phyloP scores from a whole-genome alignment of 2,888 invertebrate genomes.

The Philereme vetulata region DNA sequence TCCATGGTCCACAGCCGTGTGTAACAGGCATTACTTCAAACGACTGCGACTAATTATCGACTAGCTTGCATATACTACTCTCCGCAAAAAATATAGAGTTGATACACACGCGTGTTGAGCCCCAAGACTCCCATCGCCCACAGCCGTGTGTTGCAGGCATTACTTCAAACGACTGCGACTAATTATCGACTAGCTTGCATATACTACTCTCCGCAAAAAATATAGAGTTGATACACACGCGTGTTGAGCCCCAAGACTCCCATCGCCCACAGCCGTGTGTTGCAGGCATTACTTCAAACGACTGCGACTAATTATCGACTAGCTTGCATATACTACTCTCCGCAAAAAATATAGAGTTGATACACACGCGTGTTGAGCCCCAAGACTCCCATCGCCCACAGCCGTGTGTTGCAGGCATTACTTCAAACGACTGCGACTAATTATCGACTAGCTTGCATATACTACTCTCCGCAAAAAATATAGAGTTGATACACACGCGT shows the following conservation, averaged over 20 bases:
- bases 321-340: not conserved
- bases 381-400: conserved; percentile 91
- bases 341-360: conserved; percentile 86
- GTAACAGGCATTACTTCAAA: conserved; percentile 93
- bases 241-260: conserved; percentile 92
- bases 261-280: conserved; percentile 90
- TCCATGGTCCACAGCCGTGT: conserved; percentile 90
- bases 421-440: conserved; percentile 84
- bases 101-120: too few species aligned
- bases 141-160: conserved; percentile 92
- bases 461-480: not conserved
- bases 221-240: conserved; percentile 92
- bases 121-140: conserved; percentile 85
- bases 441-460: conserved; percentile 45
- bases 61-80: conserved; percentile 20
- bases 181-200: conserved; percentile 46
- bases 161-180: conserved; percentile 87
- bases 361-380: conserved; percentile 91
- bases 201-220: not conserved
- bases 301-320: conserved; percentile 60
- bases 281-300: conserved; percentile 93
- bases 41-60: conserved; percentile 63
- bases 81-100: too few species aligned
- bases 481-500: conserved; percentile 95
- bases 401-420: conserved; percentile 94